These are phyloP conservation scores for Hypocryptadius cinnamomeus DNA, from an alignment of 2,113 vertebrate genomes.

Conservation along the genomic window DNA sequence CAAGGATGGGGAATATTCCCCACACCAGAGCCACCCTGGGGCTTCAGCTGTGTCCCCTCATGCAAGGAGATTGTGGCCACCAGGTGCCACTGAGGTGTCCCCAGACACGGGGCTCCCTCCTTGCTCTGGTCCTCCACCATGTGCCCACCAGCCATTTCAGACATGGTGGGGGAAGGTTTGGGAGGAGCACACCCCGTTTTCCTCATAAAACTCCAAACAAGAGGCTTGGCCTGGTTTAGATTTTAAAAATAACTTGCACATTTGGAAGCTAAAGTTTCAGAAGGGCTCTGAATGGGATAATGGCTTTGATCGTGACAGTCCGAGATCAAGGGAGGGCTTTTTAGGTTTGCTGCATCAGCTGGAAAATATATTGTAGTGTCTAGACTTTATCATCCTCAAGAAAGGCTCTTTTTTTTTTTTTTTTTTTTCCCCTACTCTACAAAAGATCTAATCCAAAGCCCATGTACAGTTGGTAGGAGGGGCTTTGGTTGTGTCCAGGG, in stretches of 20 bases:
- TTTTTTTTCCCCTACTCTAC: not conserved
- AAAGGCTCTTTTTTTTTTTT: not conserved
- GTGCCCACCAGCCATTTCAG: not conserved
- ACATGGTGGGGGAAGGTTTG: not conserved
- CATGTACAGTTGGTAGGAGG: not conserved
- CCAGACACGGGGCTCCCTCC: not conserved
- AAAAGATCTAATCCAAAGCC: slow-evolving; percentile 15
- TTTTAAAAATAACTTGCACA: slow-evolving; percentile 60
- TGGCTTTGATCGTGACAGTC: slow-evolving; percentile 57
- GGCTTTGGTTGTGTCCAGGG: not conserved
- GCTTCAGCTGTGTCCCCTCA: not conserved
- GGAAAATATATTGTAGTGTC: slow-evolving; percentile 48
- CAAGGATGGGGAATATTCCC: not conserved
- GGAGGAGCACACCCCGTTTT: not conserved
- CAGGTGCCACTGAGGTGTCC: not conserved
- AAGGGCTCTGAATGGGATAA: slow-evolving; percentile 1
- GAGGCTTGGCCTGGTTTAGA: slow-evolving; percentile 52
- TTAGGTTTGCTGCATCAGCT: slow-evolving; percentile 49
- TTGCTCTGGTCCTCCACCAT: not conserved
- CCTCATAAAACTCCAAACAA: slow-evolving; percentile 31
- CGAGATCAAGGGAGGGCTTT: slow-evolving; percentile 27
- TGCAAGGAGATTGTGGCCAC: not conserved
- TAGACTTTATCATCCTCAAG: slow-evolving; percentile 32
- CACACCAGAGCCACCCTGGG: not conserved
- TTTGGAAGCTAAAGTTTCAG: slow-evolving; percentile 58